Evolutionary conservation across 1,140 invertebrate species (phyloP).

Genomic region (Eriocheir sinensis): DNA sequence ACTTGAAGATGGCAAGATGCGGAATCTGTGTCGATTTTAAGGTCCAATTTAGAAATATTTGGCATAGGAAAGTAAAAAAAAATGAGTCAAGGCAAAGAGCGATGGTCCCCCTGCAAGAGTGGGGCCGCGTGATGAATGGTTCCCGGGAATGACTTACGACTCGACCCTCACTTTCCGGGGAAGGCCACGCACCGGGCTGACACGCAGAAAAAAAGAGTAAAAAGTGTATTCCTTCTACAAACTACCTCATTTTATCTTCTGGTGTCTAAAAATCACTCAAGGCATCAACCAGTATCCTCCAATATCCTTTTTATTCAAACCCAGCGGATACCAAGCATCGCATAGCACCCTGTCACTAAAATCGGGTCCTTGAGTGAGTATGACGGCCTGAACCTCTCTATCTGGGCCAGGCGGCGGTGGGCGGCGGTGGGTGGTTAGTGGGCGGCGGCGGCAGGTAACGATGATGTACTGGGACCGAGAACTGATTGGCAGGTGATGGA

Average conservation of each 20-base stretch:
- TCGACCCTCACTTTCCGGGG: background rate
- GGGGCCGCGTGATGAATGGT: background rate
- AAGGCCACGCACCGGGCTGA: background rate
- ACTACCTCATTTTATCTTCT: too few relatives aligned
- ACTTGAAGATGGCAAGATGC: too few relatives aligned
- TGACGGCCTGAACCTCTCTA: background rate
- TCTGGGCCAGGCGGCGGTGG: background rate
- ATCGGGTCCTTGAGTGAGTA: background rate
- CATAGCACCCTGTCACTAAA: too few relatives aligned
- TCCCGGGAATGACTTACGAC: background rate
- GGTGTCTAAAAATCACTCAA: too few relatives aligned
- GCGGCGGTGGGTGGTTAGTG: background rate
- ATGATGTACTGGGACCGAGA: slow-evolving; percentile 1
- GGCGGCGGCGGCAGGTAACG: background rate
- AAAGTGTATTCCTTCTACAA: too few relatives aligned
- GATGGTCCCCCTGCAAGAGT: background rate
- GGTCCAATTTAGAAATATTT: too few relatives aligned
- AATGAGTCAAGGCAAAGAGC: background rate
- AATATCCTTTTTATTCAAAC: too few relatives aligned
- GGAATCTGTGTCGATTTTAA: too few relatives aligned
- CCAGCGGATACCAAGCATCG: too few relatives aligned
- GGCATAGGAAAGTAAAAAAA: background rate
- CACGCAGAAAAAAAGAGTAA: background rate
- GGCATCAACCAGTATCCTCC: too few relatives aligned
- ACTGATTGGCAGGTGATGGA: slow-evolving; percentile 23